Evolutionary conservation across 2,113 vertebrate genomes (phyloP), one percentile per base, ranked within the genome.

Genomic region (Tamias sibiricus): DNA sequence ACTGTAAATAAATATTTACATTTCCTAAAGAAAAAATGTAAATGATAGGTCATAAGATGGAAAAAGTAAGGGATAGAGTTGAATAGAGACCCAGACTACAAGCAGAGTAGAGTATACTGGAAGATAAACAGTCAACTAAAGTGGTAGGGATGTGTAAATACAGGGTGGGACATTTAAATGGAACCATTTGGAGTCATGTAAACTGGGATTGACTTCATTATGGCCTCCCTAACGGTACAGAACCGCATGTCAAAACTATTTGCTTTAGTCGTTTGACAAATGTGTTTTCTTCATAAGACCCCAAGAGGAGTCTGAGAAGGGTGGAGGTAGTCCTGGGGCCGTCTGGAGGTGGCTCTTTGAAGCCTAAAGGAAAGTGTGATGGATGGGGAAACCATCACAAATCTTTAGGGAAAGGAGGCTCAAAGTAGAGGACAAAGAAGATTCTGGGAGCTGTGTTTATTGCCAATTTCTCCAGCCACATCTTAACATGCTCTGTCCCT

Each of bases 1-100:
- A 24, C 87, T 16, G 44, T 97, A 98, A 98, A 97, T 94, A 98
- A 97, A 94, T 82, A 94, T 94, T 97, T 95, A 95, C 71, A 91
- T 96, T 93, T 84, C 90, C 95, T 83, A n/a, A 93, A 91, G 96
- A 96, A 97, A 49, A 95, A 91, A 94, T 91, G 93, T 95, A 96
- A 97, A 97, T 96, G 97, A 95, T 54, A 94, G 92, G 69, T 68
- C 82, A 3, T 1, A 19, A 68, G 84, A 77, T 82, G 88, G 96
- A 96, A 95, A 96, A 94, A 95, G 81, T 77, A 32, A 89, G 86
- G 82, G 85, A 52, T 19, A 49, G 68, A 84, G 87, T 92, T 90
- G 94, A 93, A 80, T 14, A 66, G 86, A 96, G 89, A 77, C 91
- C 93, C 26, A 59, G 86, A 35, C 89, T 47, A 14, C n/a, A 57